Percentiles rank a stretch among this genome's conserved stretches.
These are phyloP conservation scores for Lithosia quadra DNA, from an alignment of 2,888 invertebrate genomes.

Conservation along the genomic window DNA sequence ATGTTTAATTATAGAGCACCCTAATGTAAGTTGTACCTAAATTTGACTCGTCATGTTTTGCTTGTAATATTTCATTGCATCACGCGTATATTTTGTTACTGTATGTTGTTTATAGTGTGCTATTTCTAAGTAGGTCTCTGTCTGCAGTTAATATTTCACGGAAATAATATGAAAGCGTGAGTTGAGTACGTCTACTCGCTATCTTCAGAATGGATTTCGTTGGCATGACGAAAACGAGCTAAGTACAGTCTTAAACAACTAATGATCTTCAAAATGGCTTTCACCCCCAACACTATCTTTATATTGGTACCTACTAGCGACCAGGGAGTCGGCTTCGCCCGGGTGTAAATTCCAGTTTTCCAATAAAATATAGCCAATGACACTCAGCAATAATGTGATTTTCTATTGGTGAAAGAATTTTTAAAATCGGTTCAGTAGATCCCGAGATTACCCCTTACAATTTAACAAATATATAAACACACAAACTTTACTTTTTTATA, in stretches of 20 bases:
- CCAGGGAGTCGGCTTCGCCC: too few species aligned
- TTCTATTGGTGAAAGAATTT: too few species aligned
- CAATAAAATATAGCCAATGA: too few species aligned
- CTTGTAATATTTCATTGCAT: conserved; percentile 73
- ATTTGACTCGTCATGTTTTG: conserved; percentile 79
- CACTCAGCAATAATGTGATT: too few species aligned
- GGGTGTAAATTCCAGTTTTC: too few species aligned
- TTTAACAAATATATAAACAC: too few species aligned
- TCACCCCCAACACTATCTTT: too few species aligned
- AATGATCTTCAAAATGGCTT: background rate
- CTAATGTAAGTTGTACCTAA: conserved; percentile 76
- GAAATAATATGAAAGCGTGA: conserved; percentile 11
- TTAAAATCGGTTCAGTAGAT: too few species aligned
- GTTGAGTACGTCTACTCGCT: conserved; percentile 16
- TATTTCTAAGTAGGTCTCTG: conserved; percentile 47
- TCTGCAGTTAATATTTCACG: conserved; percentile 46
- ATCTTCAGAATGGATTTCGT: conserved; percentile 19
- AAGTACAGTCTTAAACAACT: background rate
- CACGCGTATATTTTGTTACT: conserved; percentile 55
- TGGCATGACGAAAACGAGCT: conserved; percentile 9
- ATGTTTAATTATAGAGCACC: conserved; percentile 86
- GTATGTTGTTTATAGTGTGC: conserved; percentile 48
- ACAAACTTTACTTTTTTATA: too few species aligned
- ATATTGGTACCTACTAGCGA: too few species aligned
- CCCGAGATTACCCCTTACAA: too few species aligned